Percentiles rank a stretch among this genome's conserved stretches.
These are phyloP conservation scores for Neodon shergylaensis DNA, from an alignment of 2,113 vertebrate species.

Conservation along the genomic window DNA sequence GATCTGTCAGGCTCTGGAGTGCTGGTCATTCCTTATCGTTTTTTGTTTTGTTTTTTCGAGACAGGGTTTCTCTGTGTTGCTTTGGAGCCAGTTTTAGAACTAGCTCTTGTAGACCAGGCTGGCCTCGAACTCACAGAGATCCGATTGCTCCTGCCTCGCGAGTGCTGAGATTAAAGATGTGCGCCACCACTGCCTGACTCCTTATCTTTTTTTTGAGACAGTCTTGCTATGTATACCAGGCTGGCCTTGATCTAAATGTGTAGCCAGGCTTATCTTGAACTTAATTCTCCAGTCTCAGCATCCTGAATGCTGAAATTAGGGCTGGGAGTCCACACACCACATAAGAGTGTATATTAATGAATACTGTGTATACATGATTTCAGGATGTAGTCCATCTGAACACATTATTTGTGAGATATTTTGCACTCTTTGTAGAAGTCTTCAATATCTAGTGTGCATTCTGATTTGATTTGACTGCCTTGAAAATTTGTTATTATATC, in stretches of 20 bases:
- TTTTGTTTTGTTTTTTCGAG: not conserved
- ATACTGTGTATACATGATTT: not conserved
- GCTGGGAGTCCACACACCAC: not conserved
- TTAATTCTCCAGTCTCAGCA: not conserved
- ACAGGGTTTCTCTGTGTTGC: too few relatives aligned
- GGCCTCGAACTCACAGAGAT: too few relatives aligned
- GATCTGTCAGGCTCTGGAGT: not conserved
- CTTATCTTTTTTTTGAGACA: not conserved
- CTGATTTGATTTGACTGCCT: not conserved
- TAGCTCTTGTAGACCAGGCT: too few relatives aligned
- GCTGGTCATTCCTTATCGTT: not conserved
- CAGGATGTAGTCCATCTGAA: not conserved
- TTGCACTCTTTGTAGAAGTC: not conserved
- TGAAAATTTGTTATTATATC: not conserved
- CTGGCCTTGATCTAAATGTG: not conserved
- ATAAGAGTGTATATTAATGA: not conserved
- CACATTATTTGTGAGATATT: not conserved
- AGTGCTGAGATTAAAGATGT: too few relatives aligned
- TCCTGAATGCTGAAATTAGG: not conserved
- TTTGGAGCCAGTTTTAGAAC: too few relatives aligned
- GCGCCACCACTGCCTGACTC: too few relatives aligned
- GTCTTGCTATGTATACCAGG: not conserved
- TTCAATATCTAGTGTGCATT: not conserved
- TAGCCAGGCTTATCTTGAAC: not conserved
- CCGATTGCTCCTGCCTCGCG: too few relatives aligned